Percentiles rank a stretch among this genome's conserved stretches.
phyloP scores from a whole-genome alignment of 37 sponge, comb jelly and placozoan genomes.

The Oscarella lobularis region DNA sequence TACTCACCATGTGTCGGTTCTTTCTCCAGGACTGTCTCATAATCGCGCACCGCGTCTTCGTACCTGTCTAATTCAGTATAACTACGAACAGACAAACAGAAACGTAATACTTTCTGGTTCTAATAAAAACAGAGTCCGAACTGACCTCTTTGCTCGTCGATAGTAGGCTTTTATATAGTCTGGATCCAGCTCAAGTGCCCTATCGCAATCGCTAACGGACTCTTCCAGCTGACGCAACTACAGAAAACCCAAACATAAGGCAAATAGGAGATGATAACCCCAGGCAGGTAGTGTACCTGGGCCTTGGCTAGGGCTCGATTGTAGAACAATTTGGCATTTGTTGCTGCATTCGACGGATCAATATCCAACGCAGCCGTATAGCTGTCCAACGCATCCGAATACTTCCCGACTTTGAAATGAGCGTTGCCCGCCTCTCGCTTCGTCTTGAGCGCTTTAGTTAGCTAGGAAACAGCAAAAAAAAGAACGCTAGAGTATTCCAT shows the following conservation, averaged over 20 bases:
- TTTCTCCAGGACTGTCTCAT: conserved; percentile 51
- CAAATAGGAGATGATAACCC: background rate
- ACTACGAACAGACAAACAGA: conserved; percentile 11
- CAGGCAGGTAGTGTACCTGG: conserved; percentile 34
- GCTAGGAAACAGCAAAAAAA: conserved; percentile 25
- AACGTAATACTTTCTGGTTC: too few relatives aligned
- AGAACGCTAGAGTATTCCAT: too few relatives aligned
- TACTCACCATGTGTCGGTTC: conserved; percentile 34
- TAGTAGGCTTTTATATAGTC: conserved; percentile 73
- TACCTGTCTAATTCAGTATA: conserved; percentile 72
- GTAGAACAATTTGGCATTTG: conserved; percentile 89
- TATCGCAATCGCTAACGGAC: conserved; percentile 64
- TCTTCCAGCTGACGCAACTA: conserved; percentile 42
- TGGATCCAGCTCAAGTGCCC: conserved; percentile 74
- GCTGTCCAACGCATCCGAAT: conserved; percentile 43
- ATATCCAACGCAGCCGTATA: conserved; percentile 82
- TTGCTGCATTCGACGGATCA: conserved; percentile 61
- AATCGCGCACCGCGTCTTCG: conserved; percentile 95
- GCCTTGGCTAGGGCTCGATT: conserved; percentile 76
- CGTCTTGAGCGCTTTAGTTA: conserved; percentile 46
- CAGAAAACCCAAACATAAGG: background rate
- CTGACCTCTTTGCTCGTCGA: conserved; percentile 76
- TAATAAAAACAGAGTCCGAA: too few relatives aligned
- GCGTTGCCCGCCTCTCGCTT: conserved; percentile 87
- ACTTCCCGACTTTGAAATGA: conserved; percentile 31